Conservation (phyloP, 1,140 invertebrate species). For the Drosophila varians region DNA sequence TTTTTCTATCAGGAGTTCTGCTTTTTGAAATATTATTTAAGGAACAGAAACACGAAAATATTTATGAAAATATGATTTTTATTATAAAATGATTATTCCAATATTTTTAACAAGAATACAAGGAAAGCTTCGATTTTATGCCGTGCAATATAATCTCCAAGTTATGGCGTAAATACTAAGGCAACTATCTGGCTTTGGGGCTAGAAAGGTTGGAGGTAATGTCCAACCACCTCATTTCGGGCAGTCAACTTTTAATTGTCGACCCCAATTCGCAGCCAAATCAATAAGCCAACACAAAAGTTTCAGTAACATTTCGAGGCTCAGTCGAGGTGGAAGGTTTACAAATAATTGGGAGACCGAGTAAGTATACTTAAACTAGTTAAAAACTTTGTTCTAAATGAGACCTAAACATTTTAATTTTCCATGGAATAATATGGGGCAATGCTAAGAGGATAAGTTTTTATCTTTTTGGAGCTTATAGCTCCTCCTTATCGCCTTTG, state of each 20-base stretch:
- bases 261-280: slow-evolving; percentile 29
- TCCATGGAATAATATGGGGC: slow-evolving; percentile 4
- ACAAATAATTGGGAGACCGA: slow-evolving; percentile 26
- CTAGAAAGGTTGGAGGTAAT: not conserved
- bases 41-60: slow-evolving; percentile 10
- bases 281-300: slow-evolving; percentile 34
- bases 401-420: not conserved
- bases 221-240: slow-evolving; percentile 7
- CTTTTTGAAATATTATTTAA: not conserved
- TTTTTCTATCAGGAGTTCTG: no score
- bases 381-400: slow-evolving; percentile 23
- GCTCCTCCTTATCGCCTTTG: slow-evolving; percentile 56
- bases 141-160: not conserved
- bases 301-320: slow-evolving; percentile 37
- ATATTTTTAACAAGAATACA: not conserved
- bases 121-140: not conserved
- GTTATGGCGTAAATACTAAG: not conserved
- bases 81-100: not conserved
- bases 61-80: not conserved
- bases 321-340: slow-evolving; percentile 41
- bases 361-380: slow-evolving; percentile 43
- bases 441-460: not conserved
- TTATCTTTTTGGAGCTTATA: slow-evolving; percentile 13
- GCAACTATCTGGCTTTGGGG: not conserved
- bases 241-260: slow-evolving; percentile 40